A percentile compares a stretch with the other conserved stretches of the same genome.
Evolutionary conservation across 1,140 invertebrate species (phyloP).

Genomic region (Sycophaga agraensis): DNA sequence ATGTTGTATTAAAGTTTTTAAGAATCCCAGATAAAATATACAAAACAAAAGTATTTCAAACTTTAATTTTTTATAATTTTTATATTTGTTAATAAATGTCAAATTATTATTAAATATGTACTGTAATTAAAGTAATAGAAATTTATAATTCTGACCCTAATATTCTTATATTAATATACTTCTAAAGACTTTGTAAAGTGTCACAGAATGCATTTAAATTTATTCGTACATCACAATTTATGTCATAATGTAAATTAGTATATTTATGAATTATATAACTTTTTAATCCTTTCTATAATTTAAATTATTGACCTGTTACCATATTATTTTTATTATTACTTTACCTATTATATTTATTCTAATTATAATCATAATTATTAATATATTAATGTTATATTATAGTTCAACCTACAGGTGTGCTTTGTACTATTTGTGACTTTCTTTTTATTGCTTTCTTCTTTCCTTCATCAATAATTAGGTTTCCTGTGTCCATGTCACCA

Average conservation of each 20-base stretch:
- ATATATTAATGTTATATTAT: no score
- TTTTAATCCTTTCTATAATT: no score
- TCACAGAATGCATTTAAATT: background rate
- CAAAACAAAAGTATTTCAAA: constrained; percentile 24
- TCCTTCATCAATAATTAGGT: constrained; percentile 64
- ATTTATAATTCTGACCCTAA: no score
- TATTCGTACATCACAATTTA: no score
- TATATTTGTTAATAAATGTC: no score
- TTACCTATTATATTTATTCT: no score
- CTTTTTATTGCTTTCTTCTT: constrained; percentile 54
- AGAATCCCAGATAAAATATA: background rate
- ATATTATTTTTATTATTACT: no score
- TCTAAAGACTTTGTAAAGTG: background rate
- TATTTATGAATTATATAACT: no score
- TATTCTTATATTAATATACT: background rate
- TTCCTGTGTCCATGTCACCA: constrained; percentile 57
- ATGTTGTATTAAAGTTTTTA: constrained; percentile 33
- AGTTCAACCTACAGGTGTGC: constrained; percentile 43
- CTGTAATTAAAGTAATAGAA: no score
- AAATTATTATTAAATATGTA: constrained; percentile 4
- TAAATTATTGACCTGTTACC: no score
- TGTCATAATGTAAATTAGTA: no score
- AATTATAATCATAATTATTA: no score
- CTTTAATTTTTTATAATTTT: background rate
- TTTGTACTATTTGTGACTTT: constrained; percentile 39